phyloP scores from a whole-genome alignment of 2,113 vertebrate species.

The Lampris megalopsis region DNA sequence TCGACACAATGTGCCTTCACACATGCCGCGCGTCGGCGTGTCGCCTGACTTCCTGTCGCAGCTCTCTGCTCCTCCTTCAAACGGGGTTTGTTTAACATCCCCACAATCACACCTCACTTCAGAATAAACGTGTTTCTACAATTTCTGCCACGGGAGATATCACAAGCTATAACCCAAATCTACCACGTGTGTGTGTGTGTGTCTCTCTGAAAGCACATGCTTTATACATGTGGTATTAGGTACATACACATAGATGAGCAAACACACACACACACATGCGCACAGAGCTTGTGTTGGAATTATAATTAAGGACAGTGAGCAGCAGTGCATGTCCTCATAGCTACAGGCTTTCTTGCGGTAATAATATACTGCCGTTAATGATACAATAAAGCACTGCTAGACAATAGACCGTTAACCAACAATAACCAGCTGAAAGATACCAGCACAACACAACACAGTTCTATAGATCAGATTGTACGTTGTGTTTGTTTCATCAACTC shows the following conservation, averaged over 20 bases:
- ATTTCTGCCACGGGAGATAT: conserved; percentile 22
- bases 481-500: too few relatives aligned
- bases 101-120: conserved; percentile 37
- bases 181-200: conserved; percentile 39
- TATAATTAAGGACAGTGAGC: conserved; percentile 62
- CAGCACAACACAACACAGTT: conserved; percentile 20
- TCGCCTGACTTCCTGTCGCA: conserved; percentile 44
- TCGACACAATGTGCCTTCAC: conserved; percentile 27
- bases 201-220: conserved; percentile 42
- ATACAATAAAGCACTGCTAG: conserved; percentile 56
- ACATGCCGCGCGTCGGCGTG: conserved; percentile 45
- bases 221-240: conserved; percentile 14
- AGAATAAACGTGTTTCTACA: conserved; percentile 52
- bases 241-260: conserved; percentile 26
- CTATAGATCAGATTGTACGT: conserved; percentile 1
- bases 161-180: conserved; percentile 48
- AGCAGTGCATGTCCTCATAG: conserved; percentile 61
- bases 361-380: conserved; percentile 49
- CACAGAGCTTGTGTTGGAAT: conserved; percentile 60
- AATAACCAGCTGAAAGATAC: conserved; percentile 36
- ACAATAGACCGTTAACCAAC: conserved; percentile 20
- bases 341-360: conserved; percentile 60
- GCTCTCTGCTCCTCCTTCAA: conserved; percentile 14
- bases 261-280: conserved; percentile 45
- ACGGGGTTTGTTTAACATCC: conserved; percentile 49